Percentiles rank a stretch among this genome's conserved stretches.
These are phyloP conservation scores for Halcyon smyrnensis DNA, from an alignment of 2,797 vertebrate genomes.

Conservation along the genomic window DNA sequence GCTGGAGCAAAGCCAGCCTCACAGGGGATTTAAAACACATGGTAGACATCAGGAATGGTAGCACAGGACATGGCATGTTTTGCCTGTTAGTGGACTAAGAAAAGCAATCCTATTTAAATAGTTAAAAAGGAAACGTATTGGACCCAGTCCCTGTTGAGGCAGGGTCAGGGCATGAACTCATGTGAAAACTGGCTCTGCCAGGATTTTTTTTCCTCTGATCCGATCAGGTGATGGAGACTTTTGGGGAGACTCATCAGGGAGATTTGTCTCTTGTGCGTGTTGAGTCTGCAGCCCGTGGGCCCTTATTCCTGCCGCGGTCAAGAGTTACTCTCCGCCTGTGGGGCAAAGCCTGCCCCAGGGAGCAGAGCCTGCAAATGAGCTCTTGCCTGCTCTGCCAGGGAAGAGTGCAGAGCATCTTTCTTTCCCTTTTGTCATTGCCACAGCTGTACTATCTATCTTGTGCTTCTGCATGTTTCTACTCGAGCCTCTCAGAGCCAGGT, in stretches of 20 bases:
- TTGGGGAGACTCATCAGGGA: neutral
- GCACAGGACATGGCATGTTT: neutral
- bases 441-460: neutral
- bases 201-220: constrained; percentile 36
- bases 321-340: neutral
- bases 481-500: neutral
- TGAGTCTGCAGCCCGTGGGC: neutral
- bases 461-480: neutral
- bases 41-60: neutral
- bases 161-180: constrained; percentile 18
- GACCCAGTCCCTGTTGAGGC: neutral
- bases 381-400: neutral
- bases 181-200: constrained; percentile 16
- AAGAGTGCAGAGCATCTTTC: neutral
- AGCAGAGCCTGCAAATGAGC: neutral
- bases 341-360: neutral
- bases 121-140: neutral
- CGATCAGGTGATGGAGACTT: neutral
- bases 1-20: constrained; percentile 3
- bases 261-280: neutral
- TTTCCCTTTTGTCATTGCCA: neutral
- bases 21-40: neutral
- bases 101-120: constrained; percentile 1
- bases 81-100: neutral
- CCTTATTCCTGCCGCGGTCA: neutral